Evolutionary conservation across 1,140 invertebrate species (phyloP).

Genomic region (Drosophila grimshawi): DNA sequence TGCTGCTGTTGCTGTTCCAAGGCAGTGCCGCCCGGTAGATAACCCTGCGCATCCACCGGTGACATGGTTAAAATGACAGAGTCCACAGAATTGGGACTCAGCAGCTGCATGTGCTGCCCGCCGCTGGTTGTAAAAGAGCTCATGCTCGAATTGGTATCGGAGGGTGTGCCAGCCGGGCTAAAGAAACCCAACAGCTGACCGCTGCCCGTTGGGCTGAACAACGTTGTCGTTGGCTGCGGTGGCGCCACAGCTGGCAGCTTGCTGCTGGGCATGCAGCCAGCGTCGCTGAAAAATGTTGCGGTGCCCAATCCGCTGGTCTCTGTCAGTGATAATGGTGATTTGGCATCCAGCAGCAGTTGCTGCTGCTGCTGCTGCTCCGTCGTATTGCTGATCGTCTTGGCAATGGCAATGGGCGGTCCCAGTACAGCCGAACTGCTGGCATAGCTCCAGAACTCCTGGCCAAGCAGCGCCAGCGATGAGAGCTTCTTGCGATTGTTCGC

Average conservation of each 20-base stretch:
- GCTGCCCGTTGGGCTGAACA: constrained; percentile 79
- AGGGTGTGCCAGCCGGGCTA: constrained; percentile 86
- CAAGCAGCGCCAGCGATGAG: constrained; percentile 94
- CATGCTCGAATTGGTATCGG: constrained; percentile 87
- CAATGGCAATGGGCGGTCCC: constrained; percentile 41
- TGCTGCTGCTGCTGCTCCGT: constrained; percentile 8
- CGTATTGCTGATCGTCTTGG: not conserved
- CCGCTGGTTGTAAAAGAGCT: constrained; percentile 88
- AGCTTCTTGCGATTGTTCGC: constrained; percentile 95
- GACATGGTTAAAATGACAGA: constrained; percentile 91
- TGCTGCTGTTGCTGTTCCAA: not conserved
- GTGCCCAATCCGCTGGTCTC: constrained; percentile 83
- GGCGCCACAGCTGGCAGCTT: constrained; percentile 43
- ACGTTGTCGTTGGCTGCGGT: constrained; percentile 11
- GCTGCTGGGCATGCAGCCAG: constrained; percentile 14
- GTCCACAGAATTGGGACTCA: constrained; percentile 86
- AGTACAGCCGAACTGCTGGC: constrained; percentile 89
- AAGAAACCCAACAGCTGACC: constrained; percentile 66
- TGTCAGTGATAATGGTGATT: constrained; percentile 80
- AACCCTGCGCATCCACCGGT: constrained; percentile 85
- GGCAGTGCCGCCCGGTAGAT: constrained; percentile 40
- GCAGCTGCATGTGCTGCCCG: constrained; percentile 83
- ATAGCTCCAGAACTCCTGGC: constrained; percentile 97
- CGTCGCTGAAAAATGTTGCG: constrained; percentile 78
- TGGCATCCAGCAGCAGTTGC: constrained; percentile 67